Base-by-base conservation (phyloP, 2,113 vertebrate species). In the Felis catus region DNA sequence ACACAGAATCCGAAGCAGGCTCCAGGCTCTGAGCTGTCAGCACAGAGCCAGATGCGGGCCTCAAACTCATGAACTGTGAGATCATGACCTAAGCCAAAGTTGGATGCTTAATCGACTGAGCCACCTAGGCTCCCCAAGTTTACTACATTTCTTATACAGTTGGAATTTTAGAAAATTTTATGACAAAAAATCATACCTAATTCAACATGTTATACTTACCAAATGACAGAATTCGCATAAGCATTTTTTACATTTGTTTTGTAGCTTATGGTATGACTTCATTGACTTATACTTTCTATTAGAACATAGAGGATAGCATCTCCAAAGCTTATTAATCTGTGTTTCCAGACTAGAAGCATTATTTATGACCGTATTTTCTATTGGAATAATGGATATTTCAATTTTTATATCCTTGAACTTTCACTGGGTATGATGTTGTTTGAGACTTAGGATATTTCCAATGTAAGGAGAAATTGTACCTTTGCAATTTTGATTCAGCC, bases 141-240 rank as follows among this genome's bases (percentile, higher is more conserved):
- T 71, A 5, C 15, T 71, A 71, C 39, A 68, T 51, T 86, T 86
- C 27, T 80, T 97, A 81, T 58, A 51, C 15, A 73, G 31, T 89
- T 85, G 58, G 3, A 6, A 70, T 48, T 97, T 91, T 86, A 81
- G 55, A 85, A 97, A 85, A 48, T 78, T 18, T 89, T 81, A 78
- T 84, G 33, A 41, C 61, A 86, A 84, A 71, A 95, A 85, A 18
- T 51, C 15, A 61, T 79, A 65, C 23, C 86, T 80, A 93, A 95
- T 92, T 92, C 78, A 95, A 63, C n/a, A 58, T 79, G 73, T 53
- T 86, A 66, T 63, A 91, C 90, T 87, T 87, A 63, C n/a, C 15
- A 94, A 71, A 21, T 73, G 41, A 92, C 18, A 91, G 27, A 79
- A 21, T 94, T 92, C 88, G 6, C 39, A 39, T 65, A 48, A 94